These are phyloP conservation scores for Hedya salicella DNA, from an alignment of 2,888 invertebrate genomes.

Conservation along the genomic window DNA sequence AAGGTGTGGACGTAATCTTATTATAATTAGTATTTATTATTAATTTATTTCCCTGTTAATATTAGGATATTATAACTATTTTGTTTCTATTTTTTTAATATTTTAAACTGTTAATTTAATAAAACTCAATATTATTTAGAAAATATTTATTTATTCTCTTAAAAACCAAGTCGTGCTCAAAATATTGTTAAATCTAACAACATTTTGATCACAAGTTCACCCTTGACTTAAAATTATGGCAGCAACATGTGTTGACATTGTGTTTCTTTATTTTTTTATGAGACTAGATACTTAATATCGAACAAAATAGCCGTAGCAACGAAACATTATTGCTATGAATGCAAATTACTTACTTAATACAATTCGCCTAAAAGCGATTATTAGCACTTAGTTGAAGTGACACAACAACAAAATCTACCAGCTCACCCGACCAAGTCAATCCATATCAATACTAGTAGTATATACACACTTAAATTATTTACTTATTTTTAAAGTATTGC, in stretches of 20 bases:
- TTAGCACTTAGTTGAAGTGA: not conserved
- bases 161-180: constrained; percentile 71
- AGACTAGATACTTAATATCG: constrained; percentile 40
- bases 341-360: not conserved
- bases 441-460: constrained; percentile 4
- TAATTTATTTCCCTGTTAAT: constrained; percentile 48
- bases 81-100: constrained; percentile 46
- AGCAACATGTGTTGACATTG: constrained; percentile 54
- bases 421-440: not conserved
- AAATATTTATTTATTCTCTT: constrained; percentile 46
- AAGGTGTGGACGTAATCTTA: constrained; percentile 75
- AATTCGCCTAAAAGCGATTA: not conserved
- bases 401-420: not conserved
- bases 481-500: constrained; percentile 32
- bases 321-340: constrained; percentile 7
- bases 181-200: constrained; percentile 67
- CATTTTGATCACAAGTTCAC: constrained; percentile 77
- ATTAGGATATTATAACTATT: constrained; percentile 41
- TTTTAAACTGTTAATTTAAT: constrained; percentile 48
- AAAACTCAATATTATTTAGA: constrained; percentile 58
- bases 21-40: constrained; percentile 60
- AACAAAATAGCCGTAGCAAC: constrained; percentile 7
- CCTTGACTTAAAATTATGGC: constrained; percentile 66
- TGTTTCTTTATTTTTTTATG: constrained; percentile 20
- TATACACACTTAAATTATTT: constrained; percentile 14